Evolutionary conservation across 2,888 invertebrate genomes (phyloP), one percentile per base, ranked within the genome.

Genomic region (Opisthograptis luteolata): DNA sequence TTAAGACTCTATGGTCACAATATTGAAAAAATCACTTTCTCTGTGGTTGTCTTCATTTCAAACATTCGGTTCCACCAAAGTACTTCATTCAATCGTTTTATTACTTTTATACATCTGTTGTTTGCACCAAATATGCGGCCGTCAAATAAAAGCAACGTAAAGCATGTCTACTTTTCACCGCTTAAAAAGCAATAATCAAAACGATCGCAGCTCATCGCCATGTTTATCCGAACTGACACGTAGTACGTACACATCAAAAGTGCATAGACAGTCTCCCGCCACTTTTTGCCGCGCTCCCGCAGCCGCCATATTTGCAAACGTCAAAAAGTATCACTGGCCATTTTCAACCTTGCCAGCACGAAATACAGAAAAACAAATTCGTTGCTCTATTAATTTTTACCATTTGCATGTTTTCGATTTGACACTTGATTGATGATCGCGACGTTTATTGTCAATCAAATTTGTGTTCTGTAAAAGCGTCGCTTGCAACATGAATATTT

Each of bases 361-460:
- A 12, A 31, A 55, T 51, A 60, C 30, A 43, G 46, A 17, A 40
- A 39, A 24, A 40, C 35, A 30, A 51, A 52, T 55, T 55, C 36
- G 55, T 35, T 50, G 37, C 22, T 15, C 49, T 50, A 68, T 68
- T 66, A 72, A 68, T 72, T 73, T 72, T 73, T 73, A 70, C 64
- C 66, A 68, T 68, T 70, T 71, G 65, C 70, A 25, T 49, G 47
- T 54, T 56, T 82, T 79, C 77, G 75, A 76, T 76, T 71, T 68
- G 73, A 76, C 81, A 73, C 61, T 63, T 81, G 87, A 87, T 82
- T 83, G 87, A 87, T 83, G 76, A 76, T 75, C 70, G 68, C 74
- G 79, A 81, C 79, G 76, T 77, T 78, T 76, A 77, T 76, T 82
- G 86, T 84, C 87, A 86, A 84, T 86, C 85, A 84, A 74, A 73